A percentile compares a stretch with the other conserved stretches of the same genome.
Conservation (phyloP, 1,140 invertebrate genomes). For the Hypothenemus hampei region DNA sequence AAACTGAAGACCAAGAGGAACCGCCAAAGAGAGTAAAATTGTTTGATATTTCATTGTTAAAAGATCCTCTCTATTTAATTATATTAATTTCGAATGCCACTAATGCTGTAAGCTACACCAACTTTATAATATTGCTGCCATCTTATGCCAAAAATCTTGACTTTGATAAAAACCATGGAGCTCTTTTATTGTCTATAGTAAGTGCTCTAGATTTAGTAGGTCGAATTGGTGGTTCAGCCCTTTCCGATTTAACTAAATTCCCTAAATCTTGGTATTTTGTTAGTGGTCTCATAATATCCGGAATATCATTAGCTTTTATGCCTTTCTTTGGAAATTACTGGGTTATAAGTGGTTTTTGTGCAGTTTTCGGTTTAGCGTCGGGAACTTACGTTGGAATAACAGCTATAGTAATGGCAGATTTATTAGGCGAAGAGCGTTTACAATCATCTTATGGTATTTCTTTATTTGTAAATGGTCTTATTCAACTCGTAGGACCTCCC, state of each 20-base stretch:
- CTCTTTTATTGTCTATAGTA: slow-evolving; percentile 70
- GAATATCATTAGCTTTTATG: slow-evolving; percentile 62
- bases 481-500: slow-evolving; percentile 74
- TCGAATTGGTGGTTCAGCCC: slow-evolving; percentile 72
- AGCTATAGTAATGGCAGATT: slow-evolving; percentile 79
- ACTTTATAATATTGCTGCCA: slow-evolving; percentile 75
- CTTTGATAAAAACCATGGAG: slow-evolving; percentile 63
- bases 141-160: slow-evolving; percentile 64
- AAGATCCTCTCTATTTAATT: slow-evolving; percentile 73
- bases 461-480: slow-evolving; percentile 74
- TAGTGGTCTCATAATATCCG: slow-evolving; percentile 69
- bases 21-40: slow-evolving; percentile 53
- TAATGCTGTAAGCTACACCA: slow-evolving; percentile 79
- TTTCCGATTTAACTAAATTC: slow-evolving; percentile 67
- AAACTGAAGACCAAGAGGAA: slow-evolving; percentile 1
- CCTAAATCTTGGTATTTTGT: slow-evolving; percentile 79
- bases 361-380: slow-evolving; percentile 72
- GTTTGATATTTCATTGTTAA: slow-evolving; percentile 69
- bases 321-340: slow-evolving; percentile 57
- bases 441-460: slow-evolving; percentile 81
- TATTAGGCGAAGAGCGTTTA: slow-evolving; percentile 74
- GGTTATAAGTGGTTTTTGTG: slow-evolving; percentile 62
- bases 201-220: slow-evolving; percentile 74
- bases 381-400: slow-evolving; percentile 83
- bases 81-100: slow-evolving; percentile 79